Conservation (phyloP, 2,888 invertebrate species). For the Drosophila multiciliata region DNA sequence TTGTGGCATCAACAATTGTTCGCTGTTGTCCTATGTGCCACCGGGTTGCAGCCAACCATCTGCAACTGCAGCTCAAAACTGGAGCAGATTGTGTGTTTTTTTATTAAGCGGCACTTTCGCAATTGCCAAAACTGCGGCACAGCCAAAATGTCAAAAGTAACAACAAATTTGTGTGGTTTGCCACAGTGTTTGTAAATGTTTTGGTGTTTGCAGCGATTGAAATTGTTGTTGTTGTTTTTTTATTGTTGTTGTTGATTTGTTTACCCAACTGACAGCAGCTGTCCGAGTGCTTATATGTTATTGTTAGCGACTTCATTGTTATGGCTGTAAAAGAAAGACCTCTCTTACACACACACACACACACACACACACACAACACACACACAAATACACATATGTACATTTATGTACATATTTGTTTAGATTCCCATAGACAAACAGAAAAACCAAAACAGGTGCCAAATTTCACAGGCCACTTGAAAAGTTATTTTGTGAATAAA, state of each 20-base stretch:
- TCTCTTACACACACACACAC: background rate
- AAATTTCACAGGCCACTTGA: slow-evolving; percentile 49
- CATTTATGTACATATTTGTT: slow-evolving; percentile 17
- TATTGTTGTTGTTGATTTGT: slow-evolving; percentile 49
- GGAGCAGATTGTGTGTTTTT: slow-evolving; percentile 32
- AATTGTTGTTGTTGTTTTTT: slow-evolving; percentile 26
- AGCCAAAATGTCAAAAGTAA: slow-evolving; percentile 37
- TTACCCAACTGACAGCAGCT: slow-evolving; percentile 52
- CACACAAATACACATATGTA: background rate
- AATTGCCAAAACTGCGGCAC: slow-evolving; percentile 16
- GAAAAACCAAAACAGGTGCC: slow-evolving; percentile 45
- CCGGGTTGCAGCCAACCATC: slow-evolving; percentile 6
- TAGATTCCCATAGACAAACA: slow-evolving; percentile 28
- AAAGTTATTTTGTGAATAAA: slow-evolving; percentile 30
- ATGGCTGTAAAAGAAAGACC: slow-evolving; percentile 47
- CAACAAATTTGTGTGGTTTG: slow-evolving; percentile 38
- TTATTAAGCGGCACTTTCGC: slow-evolving; percentile 45
- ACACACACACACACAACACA: background rate
- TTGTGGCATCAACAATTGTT: slow-evolving; percentile 44
- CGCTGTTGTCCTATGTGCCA: slow-evolving; percentile 45
- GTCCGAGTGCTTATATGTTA: slow-evolving; percentile 49
- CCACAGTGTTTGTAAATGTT: slow-evolving; percentile 66
- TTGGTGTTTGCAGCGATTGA: slow-evolving; percentile 43
- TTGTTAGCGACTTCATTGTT: slow-evolving; percentile 64
- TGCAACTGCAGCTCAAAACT: slow-evolving; percentile 21